phyloP scores from a whole-genome alignment of 2,888 invertebrate species.

The Brachycybe producta region DNA sequence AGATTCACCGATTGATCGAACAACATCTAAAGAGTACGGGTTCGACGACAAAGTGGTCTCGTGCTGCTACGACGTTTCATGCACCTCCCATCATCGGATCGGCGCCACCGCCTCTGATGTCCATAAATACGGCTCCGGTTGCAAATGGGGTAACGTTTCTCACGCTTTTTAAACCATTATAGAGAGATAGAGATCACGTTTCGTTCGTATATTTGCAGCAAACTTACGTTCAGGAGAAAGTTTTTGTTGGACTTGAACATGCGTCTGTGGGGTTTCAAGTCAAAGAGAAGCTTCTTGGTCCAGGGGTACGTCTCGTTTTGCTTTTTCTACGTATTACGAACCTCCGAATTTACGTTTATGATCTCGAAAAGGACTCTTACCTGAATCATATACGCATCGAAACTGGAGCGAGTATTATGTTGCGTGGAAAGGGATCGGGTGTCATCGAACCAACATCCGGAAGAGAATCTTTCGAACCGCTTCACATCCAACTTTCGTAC shows the following conservation, averaged over 20 bases:
- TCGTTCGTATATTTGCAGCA: conserved; percentile 24
- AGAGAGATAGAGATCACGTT: not conserved
- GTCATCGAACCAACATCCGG: conserved; percentile 45
- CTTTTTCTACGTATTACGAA: not conserved
- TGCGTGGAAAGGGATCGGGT: conserved; percentile 54
- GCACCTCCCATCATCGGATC: conserved; percentile 7
- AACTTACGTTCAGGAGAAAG: conserved; percentile 47
- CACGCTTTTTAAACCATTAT: not conserved
- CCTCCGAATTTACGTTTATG: not conserved
- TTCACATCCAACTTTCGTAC: conserved; percentile 61
- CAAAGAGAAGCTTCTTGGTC: conserved; percentile 56
- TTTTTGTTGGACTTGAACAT: conserved; percentile 62
- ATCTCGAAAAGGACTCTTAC: conserved; percentile 38
- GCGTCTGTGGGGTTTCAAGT: conserved; percentile 62
- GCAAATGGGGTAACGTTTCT: conserved; percentile 6
- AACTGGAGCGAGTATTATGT: conserved; percentile 59
- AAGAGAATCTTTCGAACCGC: conserved; percentile 51
- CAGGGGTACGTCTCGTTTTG: conserved; percentile 30
- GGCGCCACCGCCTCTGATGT: conserved; percentile 38
- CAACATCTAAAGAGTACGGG: conserved; percentile 18
- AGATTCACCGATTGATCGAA: conserved; percentile 42
- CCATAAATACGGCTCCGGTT: conserved; percentile 26
- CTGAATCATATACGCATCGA: conserved; percentile 63
- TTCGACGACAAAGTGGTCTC: conserved; percentile 9
- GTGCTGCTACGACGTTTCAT: not conserved